Evolutionary conservation across 2,888 invertebrate species (phyloP).

Genomic region (Ophioninae sp.): DNA sequence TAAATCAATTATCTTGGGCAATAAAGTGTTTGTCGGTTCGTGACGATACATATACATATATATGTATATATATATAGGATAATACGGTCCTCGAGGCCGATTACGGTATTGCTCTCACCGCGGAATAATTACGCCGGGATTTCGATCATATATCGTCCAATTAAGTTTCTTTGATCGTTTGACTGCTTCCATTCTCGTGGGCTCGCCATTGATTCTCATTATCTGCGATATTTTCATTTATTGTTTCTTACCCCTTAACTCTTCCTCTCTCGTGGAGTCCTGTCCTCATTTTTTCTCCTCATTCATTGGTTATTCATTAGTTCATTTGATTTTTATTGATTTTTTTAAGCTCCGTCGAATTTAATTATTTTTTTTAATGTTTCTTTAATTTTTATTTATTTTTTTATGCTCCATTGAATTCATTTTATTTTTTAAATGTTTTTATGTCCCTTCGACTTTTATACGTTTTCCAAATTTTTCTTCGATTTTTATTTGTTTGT

Average conservation of each 20-base stretch:
- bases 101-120: conserved; percentile 22
- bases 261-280: background rate
- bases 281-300: background rate
- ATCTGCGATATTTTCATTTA: conserved; percentile 15
- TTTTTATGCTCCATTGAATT: no score
- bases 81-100: background rate
- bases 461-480: no score
- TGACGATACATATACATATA: conserved; percentile 8
- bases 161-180: conserved; percentile 58
- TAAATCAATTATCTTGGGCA: conserved; percentile 61
- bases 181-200: conserved; percentile 35
- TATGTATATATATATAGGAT: conserved; percentile 1
- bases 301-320: background rate
- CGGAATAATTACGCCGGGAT: conserved; percentile 54
- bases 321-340: background rate
- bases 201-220: conserved; percentile 39
- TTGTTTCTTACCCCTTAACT: conserved; percentile 7
- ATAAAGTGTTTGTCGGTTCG: conserved; percentile 45
- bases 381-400: no score
- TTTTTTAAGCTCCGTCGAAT: no score
- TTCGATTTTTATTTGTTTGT: no score
- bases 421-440: no score
- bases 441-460: no score
- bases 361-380: no score
- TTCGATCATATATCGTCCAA: conserved; percentile 52